These are phyloP conservation scores for Chaunax sp. DNA, from an alignment of 2,797 vertebrate species.

Conservation along the genomic window DNA sequence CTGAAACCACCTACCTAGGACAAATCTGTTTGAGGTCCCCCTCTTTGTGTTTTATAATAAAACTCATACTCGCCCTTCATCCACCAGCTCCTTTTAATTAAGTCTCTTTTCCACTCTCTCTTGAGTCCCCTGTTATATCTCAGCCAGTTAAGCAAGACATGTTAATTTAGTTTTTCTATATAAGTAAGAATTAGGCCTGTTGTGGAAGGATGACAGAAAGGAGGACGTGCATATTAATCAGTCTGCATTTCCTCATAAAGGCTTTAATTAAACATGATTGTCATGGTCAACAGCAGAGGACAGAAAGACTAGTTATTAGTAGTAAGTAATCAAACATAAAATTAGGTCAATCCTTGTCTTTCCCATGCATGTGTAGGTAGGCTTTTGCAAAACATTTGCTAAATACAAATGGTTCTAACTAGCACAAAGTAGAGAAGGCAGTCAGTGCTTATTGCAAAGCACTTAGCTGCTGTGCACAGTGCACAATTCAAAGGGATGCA, in stretches of 20 bases:
- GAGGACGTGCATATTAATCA: conserved; percentile 40
- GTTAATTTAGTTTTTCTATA: conserved; percentile 37
- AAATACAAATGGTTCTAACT: too few relatives aligned
- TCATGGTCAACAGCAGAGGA: neutral
- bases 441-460: too few relatives aligned
- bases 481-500: conserved; percentile 29
- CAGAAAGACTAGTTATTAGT: neutral
- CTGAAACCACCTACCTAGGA: too few relatives aligned
- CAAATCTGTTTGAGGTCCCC: too few relatives aligned
- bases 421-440: neutral
- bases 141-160: conserved; percentile 32
- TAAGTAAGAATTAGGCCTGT: conserved; percentile 20
- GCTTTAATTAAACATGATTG: conserved; percentile 36
- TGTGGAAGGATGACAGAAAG: conserved; percentile 28
- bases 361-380: too few relatives aligned
- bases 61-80: too few relatives aligned
- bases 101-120: conserved; percentile 7
- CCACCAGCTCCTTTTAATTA: conserved; percentile 32
- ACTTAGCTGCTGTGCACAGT: conserved; percentile 15
- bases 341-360: too few relatives aligned
- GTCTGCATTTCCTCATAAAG: conserved; percentile 16
- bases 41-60: too few relatives aligned
- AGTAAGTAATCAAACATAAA: too few relatives aligned
- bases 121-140: conserved; percentile 19
- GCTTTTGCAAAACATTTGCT: too few relatives aligned